phyloP scores from a whole-genome alignment of 2,888 invertebrate genomes.

The Dryomyza anilis region DNA sequence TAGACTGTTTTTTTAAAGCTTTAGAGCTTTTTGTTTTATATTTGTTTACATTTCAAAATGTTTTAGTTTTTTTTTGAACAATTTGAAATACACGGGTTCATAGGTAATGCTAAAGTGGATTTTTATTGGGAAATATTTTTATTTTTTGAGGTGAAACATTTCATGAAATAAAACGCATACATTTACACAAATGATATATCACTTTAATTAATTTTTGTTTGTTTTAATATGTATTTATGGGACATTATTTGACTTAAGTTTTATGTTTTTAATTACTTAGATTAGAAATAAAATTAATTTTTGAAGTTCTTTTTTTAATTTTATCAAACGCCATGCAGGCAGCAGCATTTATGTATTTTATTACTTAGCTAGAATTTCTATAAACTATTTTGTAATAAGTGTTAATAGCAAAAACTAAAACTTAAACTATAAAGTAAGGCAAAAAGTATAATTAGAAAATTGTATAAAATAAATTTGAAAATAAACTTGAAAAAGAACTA shows the following conservation, averaged over 20 bases:
- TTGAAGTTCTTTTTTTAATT: background rate
- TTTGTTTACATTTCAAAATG: too few species aligned
- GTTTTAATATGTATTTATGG: constrained; percentile 12
- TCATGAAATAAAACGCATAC: constrained; percentile 20
- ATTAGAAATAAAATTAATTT: background rate
- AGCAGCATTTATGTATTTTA: too few species aligned
- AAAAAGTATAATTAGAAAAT: too few species aligned
- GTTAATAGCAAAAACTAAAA: background rate
- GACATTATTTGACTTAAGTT: constrained; percentile 26
- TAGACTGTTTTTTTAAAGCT: too few species aligned
- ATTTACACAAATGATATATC: constrained; percentile 17
- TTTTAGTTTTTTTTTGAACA: background rate
- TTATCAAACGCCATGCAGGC: too few species aligned
- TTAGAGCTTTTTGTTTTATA: too few species aligned
- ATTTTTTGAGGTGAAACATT: background rate
- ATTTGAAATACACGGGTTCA: background rate
- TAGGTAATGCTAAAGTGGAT: background rate
- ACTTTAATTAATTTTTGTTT: constrained; percentile 20
- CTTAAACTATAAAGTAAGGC: background rate
- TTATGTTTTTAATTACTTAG: background rate
- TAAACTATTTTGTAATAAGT: too few species aligned
- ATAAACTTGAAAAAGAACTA: too few species aligned
- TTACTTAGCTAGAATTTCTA: too few species aligned
- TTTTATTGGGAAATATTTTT: background rate
- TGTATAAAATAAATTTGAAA: too few species aligned